Percentiles rank a stretch among this genome's conserved stretches.
Evolutionary conservation across 2,113 vertebrate genomes (phyloP).

Genomic region (Dasyurus viverrinus): DNA sequence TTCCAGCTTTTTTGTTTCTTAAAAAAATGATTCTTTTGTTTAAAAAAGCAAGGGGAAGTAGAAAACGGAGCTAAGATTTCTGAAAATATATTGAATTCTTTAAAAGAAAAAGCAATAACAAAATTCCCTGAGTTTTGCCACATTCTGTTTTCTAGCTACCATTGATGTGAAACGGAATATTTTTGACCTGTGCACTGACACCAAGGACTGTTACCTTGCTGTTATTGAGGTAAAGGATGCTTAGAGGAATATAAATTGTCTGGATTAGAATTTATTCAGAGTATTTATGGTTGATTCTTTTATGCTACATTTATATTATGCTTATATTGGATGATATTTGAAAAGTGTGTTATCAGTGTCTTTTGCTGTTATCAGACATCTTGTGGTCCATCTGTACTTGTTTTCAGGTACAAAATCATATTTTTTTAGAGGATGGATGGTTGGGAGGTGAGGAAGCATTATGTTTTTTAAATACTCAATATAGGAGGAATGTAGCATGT

Average conservation of each 20-base stretch:
- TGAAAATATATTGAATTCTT: conserved; percentile 31
- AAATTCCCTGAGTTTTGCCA: background rate
- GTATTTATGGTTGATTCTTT: background rate
- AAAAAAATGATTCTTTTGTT: background rate
- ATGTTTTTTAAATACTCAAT: background rate
- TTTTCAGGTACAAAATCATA: background rate
- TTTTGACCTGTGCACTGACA: conserved; percentile 99
- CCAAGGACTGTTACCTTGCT: conserved; percentile 98
- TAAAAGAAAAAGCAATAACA: conserved; percentile 10
- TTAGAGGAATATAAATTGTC: background rate
- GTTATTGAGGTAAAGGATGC: conserved; percentile 93
- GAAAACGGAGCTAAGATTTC: background rate
- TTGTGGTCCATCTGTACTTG: background rate
- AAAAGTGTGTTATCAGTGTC: background rate
- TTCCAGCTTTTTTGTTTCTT: background rate
- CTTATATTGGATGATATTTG: background rate
- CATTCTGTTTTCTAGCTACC: conserved; percentile 89
- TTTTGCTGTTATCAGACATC: background rate
- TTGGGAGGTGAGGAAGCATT: background rate
- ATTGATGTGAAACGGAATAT: conserved; percentile 99
- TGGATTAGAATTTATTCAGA: background rate
- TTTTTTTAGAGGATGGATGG: background rate
- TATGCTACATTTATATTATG: background rate
- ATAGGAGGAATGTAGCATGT: background rate
- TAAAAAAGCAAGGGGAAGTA: background rate